A percentile compares a stretch with the other conserved stretches of the same genome.
These are phyloP conservation scores for Octodonta nipae DNA, from an alignment of 2,888 invertebrate species.

Conservation along the genomic window DNA sequence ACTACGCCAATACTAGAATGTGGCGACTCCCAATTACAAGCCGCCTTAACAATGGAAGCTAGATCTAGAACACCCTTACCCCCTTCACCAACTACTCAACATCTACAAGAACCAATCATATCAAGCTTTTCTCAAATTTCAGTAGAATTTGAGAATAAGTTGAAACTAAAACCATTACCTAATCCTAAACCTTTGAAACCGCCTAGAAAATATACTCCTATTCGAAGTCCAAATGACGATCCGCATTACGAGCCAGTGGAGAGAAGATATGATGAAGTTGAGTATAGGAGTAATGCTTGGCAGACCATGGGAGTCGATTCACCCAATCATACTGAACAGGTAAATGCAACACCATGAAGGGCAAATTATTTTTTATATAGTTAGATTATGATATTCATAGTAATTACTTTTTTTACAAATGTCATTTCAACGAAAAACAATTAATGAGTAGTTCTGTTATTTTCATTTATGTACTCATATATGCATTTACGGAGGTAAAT, in stretches of 20 bases:
- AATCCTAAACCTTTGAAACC: slow-evolving; percentile 21
- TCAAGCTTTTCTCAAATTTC: slow-evolving; percentile 17
- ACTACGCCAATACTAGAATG: slow-evolving; percentile 44
- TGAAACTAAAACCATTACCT: slow-evolving; percentile 12
- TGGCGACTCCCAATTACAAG: slow-evolving; percentile 62
- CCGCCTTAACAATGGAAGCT: slow-evolving; percentile 64
- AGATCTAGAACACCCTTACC: slow-evolving; percentile 71
- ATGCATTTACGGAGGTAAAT: no score
- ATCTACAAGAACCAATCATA: slow-evolving; percentile 22
- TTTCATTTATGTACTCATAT: no score
- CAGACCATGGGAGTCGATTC: slow-evolving; percentile 63
- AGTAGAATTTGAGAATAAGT: slow-evolving; percentile 34
- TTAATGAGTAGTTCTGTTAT: no score
- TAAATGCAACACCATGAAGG: slow-evolving; percentile 20
- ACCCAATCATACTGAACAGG: slow-evolving; percentile 55
- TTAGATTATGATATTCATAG: no score
- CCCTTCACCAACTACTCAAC: slow-evolving; percentile 34
- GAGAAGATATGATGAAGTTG: slow-evolving; percentile 62
- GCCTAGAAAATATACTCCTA: slow-evolving; percentile 30
- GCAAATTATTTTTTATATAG: no score
- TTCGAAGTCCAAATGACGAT: slow-evolving; percentile 5
- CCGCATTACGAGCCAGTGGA: slow-evolving; percentile 38
- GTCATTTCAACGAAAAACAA: no score
- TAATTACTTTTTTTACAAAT: no score
- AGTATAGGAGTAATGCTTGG: slow-evolving; percentile 69